Conservation (phyloP, 2,888 invertebrate species). For the Drosophila tanythrix region DNA sequence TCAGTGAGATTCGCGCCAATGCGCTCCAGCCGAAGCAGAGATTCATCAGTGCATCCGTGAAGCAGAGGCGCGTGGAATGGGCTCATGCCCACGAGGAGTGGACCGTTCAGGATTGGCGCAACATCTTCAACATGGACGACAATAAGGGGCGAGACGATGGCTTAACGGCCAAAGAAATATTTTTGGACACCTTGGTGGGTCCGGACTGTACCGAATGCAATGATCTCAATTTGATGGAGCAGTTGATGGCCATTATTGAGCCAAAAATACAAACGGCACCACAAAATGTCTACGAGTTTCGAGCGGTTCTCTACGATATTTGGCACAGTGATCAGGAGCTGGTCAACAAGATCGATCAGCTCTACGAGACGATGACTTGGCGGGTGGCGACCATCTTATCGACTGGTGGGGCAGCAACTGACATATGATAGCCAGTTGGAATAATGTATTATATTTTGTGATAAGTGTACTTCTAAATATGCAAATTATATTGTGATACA, state of each 20-base stretch:
- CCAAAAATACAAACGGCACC: slow-evolving; percentile 56
- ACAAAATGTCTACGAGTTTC: slow-evolving; percentile 58
- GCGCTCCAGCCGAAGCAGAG: slow-evolving; percentile 1
- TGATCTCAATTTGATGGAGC: slow-evolving; percentile 66
- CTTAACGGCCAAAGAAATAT: slow-evolving; percentile 59
- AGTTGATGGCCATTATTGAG: slow-evolving; percentile 62
- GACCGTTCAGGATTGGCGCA: slow-evolving; percentile 66
- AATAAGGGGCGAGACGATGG: slow-evolving; percentile 26
- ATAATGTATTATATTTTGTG: not conserved
- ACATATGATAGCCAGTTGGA: slow-evolving; percentile 19
- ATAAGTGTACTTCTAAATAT: not conserved
- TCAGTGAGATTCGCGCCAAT: slow-evolving; percentile 57
- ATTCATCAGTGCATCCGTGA: slow-evolving; percentile 17
- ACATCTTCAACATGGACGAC: slow-evolving; percentile 74
- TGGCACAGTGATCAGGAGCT: slow-evolving; percentile 69
- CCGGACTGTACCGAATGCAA: slow-evolving; percentile 45
- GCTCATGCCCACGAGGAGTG: slow-evolving; percentile 61
- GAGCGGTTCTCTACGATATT: slow-evolving; percentile 56
- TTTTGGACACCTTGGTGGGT: slow-evolving; percentile 60
- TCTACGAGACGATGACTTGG: slow-evolving; percentile 65
- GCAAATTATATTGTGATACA: slow-evolving; percentile 1
- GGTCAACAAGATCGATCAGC: slow-evolving; percentile 54
- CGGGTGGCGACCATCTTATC: slow-evolving; percentile 55
- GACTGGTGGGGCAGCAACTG: slow-evolving; percentile 45
- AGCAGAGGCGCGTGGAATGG: slow-evolving; percentile 52